Evolutionary conservation across 2,797 vertebrate genomes (phyloP), one percentile per base, ranked within the genome.

Genomic region (Antennarius maculatus): DNA sequence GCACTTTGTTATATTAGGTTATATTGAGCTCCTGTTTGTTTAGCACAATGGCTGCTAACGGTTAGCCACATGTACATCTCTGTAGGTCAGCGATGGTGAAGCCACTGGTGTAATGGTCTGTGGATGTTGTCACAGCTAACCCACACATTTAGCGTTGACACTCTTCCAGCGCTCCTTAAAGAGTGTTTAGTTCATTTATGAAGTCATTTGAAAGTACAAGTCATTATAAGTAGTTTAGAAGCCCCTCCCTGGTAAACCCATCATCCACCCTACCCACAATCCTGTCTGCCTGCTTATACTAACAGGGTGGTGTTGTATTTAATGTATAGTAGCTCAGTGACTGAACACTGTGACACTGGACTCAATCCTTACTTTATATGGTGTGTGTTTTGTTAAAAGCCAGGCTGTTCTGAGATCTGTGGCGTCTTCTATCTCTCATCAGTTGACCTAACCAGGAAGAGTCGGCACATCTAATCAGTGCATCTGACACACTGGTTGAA

Each of bases 311-410:
- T 23, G 23, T 23, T 23, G 23, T 23, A 23, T 27, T 46, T 23
- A 0, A n/a, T 49, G 39, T 54, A 9, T 27, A 46, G 57, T 8
- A 16, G 29, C 18, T 57, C 10, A 23, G 7, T 65, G 69, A 58
- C 75, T 78, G 69, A 82, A 78, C 51, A 28, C 31, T 66, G 29
- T 66, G 29, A 67, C 23, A 29, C 18, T 55, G 28, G 29, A 37
- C 10, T 10, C 12, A 49, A 41, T 43, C 2, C 14, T 5, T 37
- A 14, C 3, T 43, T 54, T 47, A 31, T 27, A 11, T 16, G 10
- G 47, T 47, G 47, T 47, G 8, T 48, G 42, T 31, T 57, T 8
- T 28, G 11, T 54, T 43, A 5, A 28, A 43, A 15, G 29, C 9
- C 39, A n/a, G 12, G 57, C 57, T 68, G 54, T 6, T 48, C 27